Evolutionary conservation across 2,113 vertebrate genomes (phyloP).

Genomic region (Hypocryptadius cinnamomeus): DNA sequence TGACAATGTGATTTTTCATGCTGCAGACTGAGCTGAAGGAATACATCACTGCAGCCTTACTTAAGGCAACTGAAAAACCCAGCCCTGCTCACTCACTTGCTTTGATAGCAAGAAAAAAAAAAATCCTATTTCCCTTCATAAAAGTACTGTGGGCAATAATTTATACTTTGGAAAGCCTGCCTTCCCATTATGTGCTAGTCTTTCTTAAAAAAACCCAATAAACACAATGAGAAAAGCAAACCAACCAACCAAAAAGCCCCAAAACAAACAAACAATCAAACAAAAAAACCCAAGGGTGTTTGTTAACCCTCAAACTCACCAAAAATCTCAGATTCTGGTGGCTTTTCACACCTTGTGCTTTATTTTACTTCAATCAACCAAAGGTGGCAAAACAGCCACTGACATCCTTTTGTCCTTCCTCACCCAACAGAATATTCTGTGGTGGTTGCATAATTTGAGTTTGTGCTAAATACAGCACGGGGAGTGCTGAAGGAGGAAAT

Average conservation of each 20-base stretch:
- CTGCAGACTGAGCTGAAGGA: neutral
- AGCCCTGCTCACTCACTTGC: neutral
- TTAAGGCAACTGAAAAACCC: neutral
- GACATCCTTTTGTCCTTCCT: neutral
- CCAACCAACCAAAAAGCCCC: neutral
- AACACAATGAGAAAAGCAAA: neutral
- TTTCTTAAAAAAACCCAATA: neutral
- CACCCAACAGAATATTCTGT: neutral
- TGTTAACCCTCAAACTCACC: neutral
- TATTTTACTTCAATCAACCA: neutral
- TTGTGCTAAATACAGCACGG: neutral
- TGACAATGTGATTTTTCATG: neutral
- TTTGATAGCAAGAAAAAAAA: neutral
- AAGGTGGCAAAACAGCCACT: accelerated
- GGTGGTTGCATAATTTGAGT: neutral
- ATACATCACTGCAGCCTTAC: neutral
- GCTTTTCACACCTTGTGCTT: neutral
- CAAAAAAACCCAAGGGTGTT: too few species aligned
- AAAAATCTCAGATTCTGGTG: neutral
- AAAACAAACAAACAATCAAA: neutral
- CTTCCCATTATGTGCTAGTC: neutral
- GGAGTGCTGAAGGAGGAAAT: neutral
- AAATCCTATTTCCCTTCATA: neutral
- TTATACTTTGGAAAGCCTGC: neutral
- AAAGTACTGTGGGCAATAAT: neutral